phyloP scores from a whole-genome alignment of 2,888 invertebrate genomes.

The Drosophila merina region DNA sequence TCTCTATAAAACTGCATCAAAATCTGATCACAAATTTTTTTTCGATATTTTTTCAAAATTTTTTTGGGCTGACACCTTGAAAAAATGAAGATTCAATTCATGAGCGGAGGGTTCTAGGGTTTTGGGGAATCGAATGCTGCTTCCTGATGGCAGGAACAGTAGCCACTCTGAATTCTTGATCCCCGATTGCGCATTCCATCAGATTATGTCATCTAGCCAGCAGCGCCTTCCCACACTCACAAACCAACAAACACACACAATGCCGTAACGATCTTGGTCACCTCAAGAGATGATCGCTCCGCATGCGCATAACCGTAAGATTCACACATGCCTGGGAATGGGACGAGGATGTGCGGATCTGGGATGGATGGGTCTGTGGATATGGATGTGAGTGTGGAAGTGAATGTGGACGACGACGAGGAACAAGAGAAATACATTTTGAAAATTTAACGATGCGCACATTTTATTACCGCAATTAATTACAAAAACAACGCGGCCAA shows the following conservation, averaged over 20 bases:
- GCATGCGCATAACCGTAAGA: constrained; percentile 63
- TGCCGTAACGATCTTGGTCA: constrained; percentile 23
- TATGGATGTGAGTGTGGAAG: constrained; percentile 23
- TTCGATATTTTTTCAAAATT: no score
- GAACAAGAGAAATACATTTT: constrained; percentile 75
- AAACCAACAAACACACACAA: background rate
- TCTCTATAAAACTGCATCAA: no score
- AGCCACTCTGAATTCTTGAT: constrained; percentile 27
- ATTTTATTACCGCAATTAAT: constrained; percentile 83
- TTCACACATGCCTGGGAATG: constrained; percentile 65
- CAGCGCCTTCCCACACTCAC: constrained; percentile 2
- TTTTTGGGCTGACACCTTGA: no score
- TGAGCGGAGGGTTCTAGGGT: no score
- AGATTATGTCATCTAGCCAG: constrained; percentile 57
- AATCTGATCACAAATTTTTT: no score
- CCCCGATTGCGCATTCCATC: constrained; percentile 4
- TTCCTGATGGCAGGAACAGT: constrained; percentile 8
- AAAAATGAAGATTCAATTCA: no score
- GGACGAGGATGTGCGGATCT: constrained; percentile 25
- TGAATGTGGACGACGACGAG: constrained; percentile 33
- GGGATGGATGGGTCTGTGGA: constrained; percentile 8
- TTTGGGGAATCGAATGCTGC: background rate
- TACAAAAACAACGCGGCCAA: constrained; percentile 74
- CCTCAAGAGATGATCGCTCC: constrained; percentile 41
- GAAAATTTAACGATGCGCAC: constrained; percentile 80